Conservation (phyloP, 2,797 vertebrate genomes). For the Alectoris magna region DNA sequence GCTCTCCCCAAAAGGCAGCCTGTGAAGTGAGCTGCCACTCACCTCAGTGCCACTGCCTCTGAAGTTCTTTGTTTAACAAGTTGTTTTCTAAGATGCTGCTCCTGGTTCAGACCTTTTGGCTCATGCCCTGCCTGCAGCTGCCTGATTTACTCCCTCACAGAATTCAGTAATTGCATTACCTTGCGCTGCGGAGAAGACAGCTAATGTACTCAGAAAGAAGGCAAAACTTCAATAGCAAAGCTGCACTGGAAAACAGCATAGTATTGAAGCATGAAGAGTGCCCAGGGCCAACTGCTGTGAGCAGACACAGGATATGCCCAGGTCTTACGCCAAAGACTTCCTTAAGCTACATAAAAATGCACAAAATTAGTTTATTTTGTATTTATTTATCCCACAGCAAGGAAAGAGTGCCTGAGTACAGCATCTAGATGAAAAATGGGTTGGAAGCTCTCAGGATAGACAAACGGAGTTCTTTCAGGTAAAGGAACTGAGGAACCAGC, state of each 20-base stretch:
- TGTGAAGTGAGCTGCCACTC: neutral
- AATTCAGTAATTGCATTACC: neutral
- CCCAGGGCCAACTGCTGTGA: neutral
- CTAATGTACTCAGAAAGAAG: neutral
- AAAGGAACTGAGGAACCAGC: neutral
- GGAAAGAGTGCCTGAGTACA: neutral
- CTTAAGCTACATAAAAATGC: neutral
- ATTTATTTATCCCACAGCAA: neutral
- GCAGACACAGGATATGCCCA: neutral
- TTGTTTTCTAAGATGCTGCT: neutral
- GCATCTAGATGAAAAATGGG: neutral
- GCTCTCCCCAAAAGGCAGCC: neutral
- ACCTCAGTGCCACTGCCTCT: neutral
- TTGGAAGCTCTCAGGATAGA: neutral
- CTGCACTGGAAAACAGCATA: neutral
- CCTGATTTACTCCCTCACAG: neutral
- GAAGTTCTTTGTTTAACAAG: neutral
- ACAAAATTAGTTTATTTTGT: neutral
- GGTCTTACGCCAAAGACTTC: neutral
- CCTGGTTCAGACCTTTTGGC: neutral
- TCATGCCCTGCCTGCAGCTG: neutral
- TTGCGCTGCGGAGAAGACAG: neutral
- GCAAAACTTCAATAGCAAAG: neutral
- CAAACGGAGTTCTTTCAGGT: neutral
- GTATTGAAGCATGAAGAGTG: neutral